phyloP scores from a whole-genome alignment of 2,888 invertebrate species.

The Nemotelus nigrinus region DNA sequence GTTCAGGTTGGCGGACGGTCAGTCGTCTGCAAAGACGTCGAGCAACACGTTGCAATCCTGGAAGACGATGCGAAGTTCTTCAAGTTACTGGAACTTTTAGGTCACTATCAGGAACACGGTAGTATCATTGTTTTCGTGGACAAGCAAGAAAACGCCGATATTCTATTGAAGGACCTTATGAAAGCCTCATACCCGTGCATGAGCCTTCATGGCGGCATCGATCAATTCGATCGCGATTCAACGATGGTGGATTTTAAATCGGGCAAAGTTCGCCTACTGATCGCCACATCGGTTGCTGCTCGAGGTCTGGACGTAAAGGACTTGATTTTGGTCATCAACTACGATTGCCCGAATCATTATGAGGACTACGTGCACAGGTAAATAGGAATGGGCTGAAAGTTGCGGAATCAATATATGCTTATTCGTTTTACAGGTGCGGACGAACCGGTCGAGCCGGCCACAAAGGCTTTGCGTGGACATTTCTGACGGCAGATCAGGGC shows the following conservation, averaged over 20 bases:
- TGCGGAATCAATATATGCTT: not conserved
- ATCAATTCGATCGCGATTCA: conserved; percentile 98
- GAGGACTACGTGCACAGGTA: conserved; percentile 97
- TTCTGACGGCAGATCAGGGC: conserved; percentile 94
- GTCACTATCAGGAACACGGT: conserved; percentile 89
- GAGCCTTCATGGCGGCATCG: conserved; percentile 98
- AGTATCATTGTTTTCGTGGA: conserved; percentile 97
- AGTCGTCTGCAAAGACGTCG: conserved; percentile 97
- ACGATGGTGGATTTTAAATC: conserved; percentile 98
- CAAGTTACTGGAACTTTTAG: conserved; percentile 96
- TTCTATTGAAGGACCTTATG: conserved; percentile 91
- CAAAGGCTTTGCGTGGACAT: conserved; percentile 97
- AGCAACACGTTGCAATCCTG: conserved; percentile 91
- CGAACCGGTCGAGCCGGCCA: conserved; percentile 92
- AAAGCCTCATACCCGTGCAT: conserved; percentile 96
- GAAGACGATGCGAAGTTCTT: conserved; percentile 98
- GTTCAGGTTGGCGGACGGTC: conserved; percentile 97
- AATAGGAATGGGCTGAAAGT: not conserved
- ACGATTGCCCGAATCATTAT: conserved; percentile 99
- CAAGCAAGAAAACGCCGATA: conserved; percentile 97
- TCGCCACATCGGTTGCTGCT: conserved; percentile 98
- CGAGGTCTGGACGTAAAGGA: conserved; percentile 99
- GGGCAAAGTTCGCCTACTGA: conserved; percentile 89
- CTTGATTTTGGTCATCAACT: conserved; percentile 96
- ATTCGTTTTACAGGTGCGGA: conserved; percentile 75